phyloP scores from a whole-genome alignment of 2,113 vertebrate genomes.

The human (Homo sapiens) region DNA sequence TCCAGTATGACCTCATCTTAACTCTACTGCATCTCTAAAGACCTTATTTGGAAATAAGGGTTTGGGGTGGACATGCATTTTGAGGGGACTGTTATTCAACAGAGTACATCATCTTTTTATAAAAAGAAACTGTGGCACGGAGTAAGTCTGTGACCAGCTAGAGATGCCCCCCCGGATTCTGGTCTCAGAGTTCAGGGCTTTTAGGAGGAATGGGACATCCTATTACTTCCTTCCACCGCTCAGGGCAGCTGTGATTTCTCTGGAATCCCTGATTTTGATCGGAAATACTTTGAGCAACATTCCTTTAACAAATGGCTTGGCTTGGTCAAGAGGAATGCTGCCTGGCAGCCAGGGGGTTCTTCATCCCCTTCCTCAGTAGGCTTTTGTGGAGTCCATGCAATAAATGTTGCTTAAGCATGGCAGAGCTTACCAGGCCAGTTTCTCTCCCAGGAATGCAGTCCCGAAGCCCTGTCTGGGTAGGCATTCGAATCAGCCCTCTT shows the following conservation, averaged over 20 bases:
- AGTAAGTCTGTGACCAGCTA: neutral
- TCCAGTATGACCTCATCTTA: neutral
- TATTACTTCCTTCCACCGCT: accelerated
- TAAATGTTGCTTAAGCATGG: accelerated
- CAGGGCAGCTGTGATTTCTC: neutral
- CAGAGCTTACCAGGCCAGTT: neutral
- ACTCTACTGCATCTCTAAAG: neutral
- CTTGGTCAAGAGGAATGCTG: neutral
- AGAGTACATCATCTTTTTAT: neutral
- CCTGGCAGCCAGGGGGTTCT: neutral
- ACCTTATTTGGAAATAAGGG: neutral
- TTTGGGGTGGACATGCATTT: neutral
- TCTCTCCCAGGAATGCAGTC: neutral
- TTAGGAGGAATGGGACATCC: neutral
- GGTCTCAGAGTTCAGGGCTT: neutral
- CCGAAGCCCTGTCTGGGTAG: neutral
- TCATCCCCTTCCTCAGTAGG: accelerated
- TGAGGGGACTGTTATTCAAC: neutral
- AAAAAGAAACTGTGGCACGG: neutral
- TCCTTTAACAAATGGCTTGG: neutral
- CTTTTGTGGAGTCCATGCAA: neutral
- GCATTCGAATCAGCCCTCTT: neutral
- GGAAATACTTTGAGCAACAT: neutral
- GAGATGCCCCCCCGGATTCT: neutral
- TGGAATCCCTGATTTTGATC: neutral